Conservation (phyloP, 2,888 invertebrate species). For the Cheilosia soror region DNA sequence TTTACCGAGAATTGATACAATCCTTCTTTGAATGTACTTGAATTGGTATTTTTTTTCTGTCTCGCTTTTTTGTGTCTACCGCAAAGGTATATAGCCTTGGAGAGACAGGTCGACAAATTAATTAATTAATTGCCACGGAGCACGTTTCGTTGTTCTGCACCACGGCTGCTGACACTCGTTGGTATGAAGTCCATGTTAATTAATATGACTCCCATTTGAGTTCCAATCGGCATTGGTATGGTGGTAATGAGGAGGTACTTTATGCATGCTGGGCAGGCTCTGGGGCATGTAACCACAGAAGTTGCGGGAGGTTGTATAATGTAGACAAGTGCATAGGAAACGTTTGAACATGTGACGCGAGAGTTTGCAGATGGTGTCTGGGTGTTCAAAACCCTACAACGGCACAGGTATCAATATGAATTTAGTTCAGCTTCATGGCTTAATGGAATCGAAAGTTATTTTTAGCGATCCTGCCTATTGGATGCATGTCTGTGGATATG, state of each 20-base stretch:
- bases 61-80: slow-evolving; percentile 30
- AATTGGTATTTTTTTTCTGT: slow-evolving; percentile 24
- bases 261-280: neutral
- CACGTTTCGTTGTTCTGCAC: slow-evolving; percentile 58
- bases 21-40: slow-evolving; percentile 41
- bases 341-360: no score
- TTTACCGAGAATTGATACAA: slow-evolving; percentile 34
- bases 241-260: slow-evolving; percentile 17
- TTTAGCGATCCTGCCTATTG: no score
- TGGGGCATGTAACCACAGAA: neutral
- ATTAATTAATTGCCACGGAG: slow-evolving; percentile 73
- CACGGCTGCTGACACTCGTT: slow-evolving; percentile 20
- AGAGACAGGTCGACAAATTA: slow-evolving; percentile 72
- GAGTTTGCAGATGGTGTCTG: no score
- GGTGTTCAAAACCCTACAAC: no score
- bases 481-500: no score
- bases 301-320: neutral
- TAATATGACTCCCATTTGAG: slow-evolving; percentile 67
- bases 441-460: no score
- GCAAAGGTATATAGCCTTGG: slow-evolving; percentile 36
- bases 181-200: slow-evolving; percentile 64
- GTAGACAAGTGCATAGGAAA: no score
- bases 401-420: no score
- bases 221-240: slow-evolving; percentile 55
- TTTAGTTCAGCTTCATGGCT: no score